Percentiles rank a stretch among this genome's conserved stretches.
Evolutionary conservation across 2,797 vertebrate genomes (phyloP).

Genomic region (Pelochelys cantorii): DNA sequence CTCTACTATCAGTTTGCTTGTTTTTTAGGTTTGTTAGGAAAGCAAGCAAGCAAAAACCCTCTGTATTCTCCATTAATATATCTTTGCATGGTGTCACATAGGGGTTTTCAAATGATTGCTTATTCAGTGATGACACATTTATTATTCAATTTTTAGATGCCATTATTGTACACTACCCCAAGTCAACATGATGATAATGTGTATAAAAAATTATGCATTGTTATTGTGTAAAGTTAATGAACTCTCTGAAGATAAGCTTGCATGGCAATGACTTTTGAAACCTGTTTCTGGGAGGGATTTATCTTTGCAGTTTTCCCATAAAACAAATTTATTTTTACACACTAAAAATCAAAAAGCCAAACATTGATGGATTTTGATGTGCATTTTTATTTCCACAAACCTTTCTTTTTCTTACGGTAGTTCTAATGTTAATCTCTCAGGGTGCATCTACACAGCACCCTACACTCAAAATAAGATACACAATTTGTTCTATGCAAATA

Average conservation of each 20-base stretch:
- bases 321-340: background rate
- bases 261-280: background rate
- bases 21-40: background rate
- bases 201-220: background rate
- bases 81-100: slow-evolving; percentile 2
- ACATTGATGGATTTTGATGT: background rate
- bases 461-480: too few species aligned
- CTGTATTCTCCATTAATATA: slow-evolving; percentile 1
- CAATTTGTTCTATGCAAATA: too few species aligned
- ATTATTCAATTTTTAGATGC: background rate
- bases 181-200: background rate
- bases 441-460: too few species aligned
- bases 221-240: background rate
- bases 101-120: slow-evolving; percentile 1
- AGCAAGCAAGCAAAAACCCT: background rate
- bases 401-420: background rate
- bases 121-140: background rate
- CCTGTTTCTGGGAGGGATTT: background rate
- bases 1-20: background rate
- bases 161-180: background rate
- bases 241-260: background rate
- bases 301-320: background rate
- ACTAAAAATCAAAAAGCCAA: background rate
- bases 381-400: background rate
- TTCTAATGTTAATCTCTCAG: too few species aligned